Base-by-base conservation (phyloP, 2,888 invertebrate species). In the Tubulanus polymorphus region DNA sequence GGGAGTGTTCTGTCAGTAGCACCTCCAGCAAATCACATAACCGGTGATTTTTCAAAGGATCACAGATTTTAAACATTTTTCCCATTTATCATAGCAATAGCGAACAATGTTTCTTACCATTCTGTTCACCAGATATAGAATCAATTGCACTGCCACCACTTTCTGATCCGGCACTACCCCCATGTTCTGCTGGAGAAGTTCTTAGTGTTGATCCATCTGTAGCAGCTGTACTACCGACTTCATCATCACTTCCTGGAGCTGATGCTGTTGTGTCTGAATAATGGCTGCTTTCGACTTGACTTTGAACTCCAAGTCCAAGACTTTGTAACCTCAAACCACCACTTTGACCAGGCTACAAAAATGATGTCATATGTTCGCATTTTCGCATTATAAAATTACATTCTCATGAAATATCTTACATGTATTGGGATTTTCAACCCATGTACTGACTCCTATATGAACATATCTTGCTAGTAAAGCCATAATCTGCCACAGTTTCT, bases 161-260 rank as follows among this genome's bases (percentile, higher is more conserved):
- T 75, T 93, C 93, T 10, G 76, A 75, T 1, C 75, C 77, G 3
- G 67, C 68, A 56, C 71, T 69, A 23, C 78, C 75, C 26, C 69
- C 77, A 67, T 88, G 89, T 74, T 90, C 90, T 0, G 88, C 88
- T 1, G 90, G 90, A 0, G 89, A 90, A 2, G 89, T 89, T 55
- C 93, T 86, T 59, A 94, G 82, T 0, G 93, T 93, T 49, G 92
- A 93, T 55, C 93, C 93, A 78, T 94, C 94, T 0, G 93, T 94
- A 1, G 93, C 93, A 8, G 93, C 94, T 32, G 93, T 94, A 63
- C 93, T 93, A 52, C 90, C 94, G 18, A 70, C 69, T 79, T 95
- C 95, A 77, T 93, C 93, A 75, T 95, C 95, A 10, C 93, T 93
- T 3, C 91, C 93, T 51, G 86, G 90, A 2, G 91, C 90, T 8